A percentile compares a stretch with the other conserved stretches of the same genome.
Conservation (phyloP, 2,797 vertebrate species). For the Cichlasoma orientale region DNA sequence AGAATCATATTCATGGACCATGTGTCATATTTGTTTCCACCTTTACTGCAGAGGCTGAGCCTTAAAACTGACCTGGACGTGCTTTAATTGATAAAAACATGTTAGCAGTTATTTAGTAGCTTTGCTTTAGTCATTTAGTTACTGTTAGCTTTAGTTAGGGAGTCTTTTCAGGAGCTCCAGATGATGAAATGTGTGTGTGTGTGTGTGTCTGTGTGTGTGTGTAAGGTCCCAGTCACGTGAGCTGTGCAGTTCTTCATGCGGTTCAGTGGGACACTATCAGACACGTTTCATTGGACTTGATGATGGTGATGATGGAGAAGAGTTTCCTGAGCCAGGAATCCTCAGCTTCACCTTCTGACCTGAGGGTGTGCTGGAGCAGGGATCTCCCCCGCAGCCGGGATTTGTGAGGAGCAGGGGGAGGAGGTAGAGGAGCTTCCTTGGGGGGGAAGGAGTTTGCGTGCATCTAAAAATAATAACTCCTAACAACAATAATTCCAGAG, state of each 20-base stretch:
- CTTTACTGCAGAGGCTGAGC: not conserved
- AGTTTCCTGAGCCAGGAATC: not conserved
- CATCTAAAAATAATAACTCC: slow-evolving; percentile 60
- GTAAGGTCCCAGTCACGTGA: not conserved
- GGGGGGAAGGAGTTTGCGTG: slow-evolving; percentile 25
- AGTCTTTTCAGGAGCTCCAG: not conserved
- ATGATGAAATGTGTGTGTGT: not conserved
- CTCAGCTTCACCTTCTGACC: not conserved
- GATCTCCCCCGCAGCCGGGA: slow-evolving; percentile 5
- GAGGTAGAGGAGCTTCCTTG: slow-evolving; percentile 1
- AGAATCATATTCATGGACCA: fast-evolving
- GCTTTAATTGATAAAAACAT: not conserved
- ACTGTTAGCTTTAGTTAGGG: not conserved
- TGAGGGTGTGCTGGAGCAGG: not conserved
- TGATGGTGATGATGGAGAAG: not conserved
- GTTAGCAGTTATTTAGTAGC: too few species aligned
- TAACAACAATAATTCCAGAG: slow-evolving; percentile 40
- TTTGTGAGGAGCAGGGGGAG: not conserved
- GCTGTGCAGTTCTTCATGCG: not conserved
- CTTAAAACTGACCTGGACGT: not conserved
- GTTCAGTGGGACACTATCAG: not conserved
- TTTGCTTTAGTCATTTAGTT: not conserved
- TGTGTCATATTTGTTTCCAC: not conserved
- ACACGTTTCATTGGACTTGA: not conserved
- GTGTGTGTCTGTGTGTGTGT: too few species aligned